These are phyloP conservation scores for Cheilosia scutellata DNA, from an alignment of 2,888 invertebrate genomes.

Conservation along the genomic window DNA sequence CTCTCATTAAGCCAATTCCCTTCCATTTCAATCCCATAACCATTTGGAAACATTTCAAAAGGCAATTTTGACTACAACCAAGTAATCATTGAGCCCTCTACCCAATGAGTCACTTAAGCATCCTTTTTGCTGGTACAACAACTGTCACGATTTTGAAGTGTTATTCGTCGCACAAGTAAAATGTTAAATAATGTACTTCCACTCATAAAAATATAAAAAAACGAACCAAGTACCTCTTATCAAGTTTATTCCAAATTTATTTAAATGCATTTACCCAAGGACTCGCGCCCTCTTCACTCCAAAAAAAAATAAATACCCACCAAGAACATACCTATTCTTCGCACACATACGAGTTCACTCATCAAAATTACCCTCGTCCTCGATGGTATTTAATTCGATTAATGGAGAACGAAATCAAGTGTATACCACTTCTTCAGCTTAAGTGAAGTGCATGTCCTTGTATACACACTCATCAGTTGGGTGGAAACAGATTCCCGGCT, in stretches of 20 bases:
- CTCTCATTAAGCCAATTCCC: no score
- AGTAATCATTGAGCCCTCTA: slow-evolving; percentile 20
- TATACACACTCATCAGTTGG: slow-evolving; percentile 9
- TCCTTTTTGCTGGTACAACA: slow-evolving; percentile 28
- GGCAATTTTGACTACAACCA: background rate
- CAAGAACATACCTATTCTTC: slow-evolving; percentile 12
- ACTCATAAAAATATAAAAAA: slow-evolving; percentile 5
- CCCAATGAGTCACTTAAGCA: slow-evolving; percentile 29
- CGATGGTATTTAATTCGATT: slow-evolving; percentile 69
- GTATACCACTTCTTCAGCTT: slow-evolving; percentile 27
- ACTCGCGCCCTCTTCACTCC: slow-evolving; percentile 10
- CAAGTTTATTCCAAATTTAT: slow-evolving; percentile 38
- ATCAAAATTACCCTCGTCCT: slow-evolving; percentile 48
- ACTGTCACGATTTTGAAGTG: slow-evolving; percentile 65
- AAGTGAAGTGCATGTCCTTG: slow-evolving; percentile 60
- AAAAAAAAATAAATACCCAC: background rate
- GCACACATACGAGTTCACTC: slow-evolving; percentile 24
- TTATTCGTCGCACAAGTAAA: slow-evolving; percentile 6
- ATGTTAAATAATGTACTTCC: background rate
- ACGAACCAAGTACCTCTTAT: slow-evolving; percentile 32
- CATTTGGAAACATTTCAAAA: no score
- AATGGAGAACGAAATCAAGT: slow-evolving; percentile 69
- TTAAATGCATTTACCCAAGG: slow-evolving; percentile 47
- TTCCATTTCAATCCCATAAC: no score
- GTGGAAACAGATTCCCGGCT: background rate